Evolutionary conservation across 2,113 vertebrate genomes (phyloP).

Genomic region (Oncorhynchus mykiss): DNA sequence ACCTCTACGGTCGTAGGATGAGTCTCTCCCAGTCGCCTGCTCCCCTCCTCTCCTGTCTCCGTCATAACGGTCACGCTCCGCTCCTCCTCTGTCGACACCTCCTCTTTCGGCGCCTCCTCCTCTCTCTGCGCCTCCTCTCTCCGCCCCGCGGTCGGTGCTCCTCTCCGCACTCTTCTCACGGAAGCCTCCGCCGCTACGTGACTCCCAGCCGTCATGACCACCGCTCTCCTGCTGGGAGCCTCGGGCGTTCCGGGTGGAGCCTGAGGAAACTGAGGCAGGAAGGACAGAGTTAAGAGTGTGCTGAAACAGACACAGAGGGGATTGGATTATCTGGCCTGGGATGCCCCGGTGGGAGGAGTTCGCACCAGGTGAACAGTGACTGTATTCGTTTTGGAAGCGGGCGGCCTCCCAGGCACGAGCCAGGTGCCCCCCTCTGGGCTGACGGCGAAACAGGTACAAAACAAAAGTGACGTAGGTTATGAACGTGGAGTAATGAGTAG

Average conservation of each 20-base stretch:
- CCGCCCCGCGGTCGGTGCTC: slow-evolving; percentile 76
- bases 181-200: slow-evolving; percentile 76
- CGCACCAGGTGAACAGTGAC: no score
- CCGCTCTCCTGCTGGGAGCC: slow-evolving; percentile 84
- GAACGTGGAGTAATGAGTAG: no score
- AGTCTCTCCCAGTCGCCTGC: slow-evolving; percentile 78
- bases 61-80: slow-evolving; percentile 89
- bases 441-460: no score
- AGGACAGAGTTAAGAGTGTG: not conserved
- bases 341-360: no score
- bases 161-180: slow-evolving; percentile 78
- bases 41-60: slow-evolving; percentile 78
- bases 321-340: no score
- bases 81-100: slow-evolving; percentile 66
- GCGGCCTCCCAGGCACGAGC: no score
- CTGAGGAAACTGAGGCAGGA: slow-evolving; percentile 17
- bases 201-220: slow-evolving; percentile 92
- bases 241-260: slow-evolving; percentile 80
- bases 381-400: no score
- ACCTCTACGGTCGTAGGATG: slow-evolving; percentile 88
- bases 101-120: slow-evolving; percentile 61
- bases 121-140: slow-evolving; percentile 71
- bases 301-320: not conserved
- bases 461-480: no score
- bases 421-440: no score